phyloP scores from a whole-genome alignment of 2,797 vertebrate species.

The Aphelocoma californica region DNA sequence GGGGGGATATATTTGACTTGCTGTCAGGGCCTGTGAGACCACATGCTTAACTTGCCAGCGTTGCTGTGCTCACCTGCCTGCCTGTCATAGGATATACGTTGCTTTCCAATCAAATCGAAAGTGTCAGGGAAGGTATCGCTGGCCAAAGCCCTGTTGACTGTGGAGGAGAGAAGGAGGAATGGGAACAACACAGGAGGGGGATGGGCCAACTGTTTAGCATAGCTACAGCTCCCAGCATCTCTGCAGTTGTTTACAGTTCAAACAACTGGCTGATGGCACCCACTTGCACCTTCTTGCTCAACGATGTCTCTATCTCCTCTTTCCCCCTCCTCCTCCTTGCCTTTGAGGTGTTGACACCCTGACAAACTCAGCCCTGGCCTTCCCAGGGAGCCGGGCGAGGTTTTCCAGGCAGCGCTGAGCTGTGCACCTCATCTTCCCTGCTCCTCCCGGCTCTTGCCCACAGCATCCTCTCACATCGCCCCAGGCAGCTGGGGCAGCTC shows the following conservation, averaged over 20 bases:
- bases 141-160: not conserved
- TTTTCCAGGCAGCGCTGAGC: not conserved
- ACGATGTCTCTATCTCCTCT: not conserved
- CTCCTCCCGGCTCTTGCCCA: not conserved
- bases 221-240: slow-evolving; percentile 23
- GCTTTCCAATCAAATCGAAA: slow-evolving; percentile 20
- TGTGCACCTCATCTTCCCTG: not conserved
- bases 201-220: slow-evolving; percentile 31
- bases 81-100: not conserved
- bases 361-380: not conserved
- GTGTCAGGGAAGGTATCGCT: not conserved
- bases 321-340: slow-evolving; percentile 1
- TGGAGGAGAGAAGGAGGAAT: not conserved
- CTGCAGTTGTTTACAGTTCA: slow-evolving; percentile 41
- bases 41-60: not conserved
- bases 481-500: not conserved
- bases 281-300: slow-evolving; percentile 48
- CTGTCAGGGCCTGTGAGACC: not conserved
- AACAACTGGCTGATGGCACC: slow-evolving; percentile 33
- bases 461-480: not conserved
- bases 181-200: not conserved
- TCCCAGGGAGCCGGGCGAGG: not conserved
- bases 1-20: not conserved
- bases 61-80: not conserved
- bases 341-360: slow-evolving; percentile 17